These are phyloP conservation scores for Xenopus petersii DNA, from an alignment of 2,797 vertebrate genomes.

Conservation along the genomic window DNA sequence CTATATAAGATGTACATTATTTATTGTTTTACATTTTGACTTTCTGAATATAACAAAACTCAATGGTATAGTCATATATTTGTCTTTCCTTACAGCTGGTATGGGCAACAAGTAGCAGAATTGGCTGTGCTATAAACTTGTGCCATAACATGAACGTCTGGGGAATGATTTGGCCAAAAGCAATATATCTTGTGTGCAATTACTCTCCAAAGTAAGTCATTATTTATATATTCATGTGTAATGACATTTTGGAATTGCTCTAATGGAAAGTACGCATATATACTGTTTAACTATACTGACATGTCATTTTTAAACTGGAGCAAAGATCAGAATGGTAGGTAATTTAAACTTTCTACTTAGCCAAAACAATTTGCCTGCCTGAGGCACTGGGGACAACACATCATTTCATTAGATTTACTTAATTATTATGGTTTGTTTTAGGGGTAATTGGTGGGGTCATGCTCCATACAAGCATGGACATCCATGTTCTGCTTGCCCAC, in stretches of 20 bases:
- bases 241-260: background rate
- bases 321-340: too few relatives aligned
- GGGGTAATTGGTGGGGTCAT: constrained; percentile 97
- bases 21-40: too few relatives aligned
- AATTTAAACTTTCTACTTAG: too few relatives aligned
- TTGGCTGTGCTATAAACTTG: constrained; percentile 92
- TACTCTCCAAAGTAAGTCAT: constrained; percentile 94
- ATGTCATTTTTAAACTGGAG: too few relatives aligned
- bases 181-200: constrained; percentile 95
- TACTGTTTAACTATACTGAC: too few relatives aligned
- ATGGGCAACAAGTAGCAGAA: constrained; percentile 93
- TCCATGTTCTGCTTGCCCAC: constrained; percentile 91
- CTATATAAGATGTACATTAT: too few relatives aligned
- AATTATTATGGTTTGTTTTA: constrained; percentile 48
- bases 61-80: background rate
- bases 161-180: constrained; percentile 95
- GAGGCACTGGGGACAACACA: too few relatives aligned
- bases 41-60: too few relatives aligned
- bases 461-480: constrained; percentile 91
- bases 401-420: too few relatives aligned
- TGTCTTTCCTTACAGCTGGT: constrained; percentile 74
- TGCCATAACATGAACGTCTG: constrained; percentile 98
- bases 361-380: too few relatives aligned
- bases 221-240: background rate
- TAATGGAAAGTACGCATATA: too few relatives aligned